phyloP scores from a whole-genome alignment of 2,888 invertebrate species.

The Diachrysia chrysitis region DNA sequence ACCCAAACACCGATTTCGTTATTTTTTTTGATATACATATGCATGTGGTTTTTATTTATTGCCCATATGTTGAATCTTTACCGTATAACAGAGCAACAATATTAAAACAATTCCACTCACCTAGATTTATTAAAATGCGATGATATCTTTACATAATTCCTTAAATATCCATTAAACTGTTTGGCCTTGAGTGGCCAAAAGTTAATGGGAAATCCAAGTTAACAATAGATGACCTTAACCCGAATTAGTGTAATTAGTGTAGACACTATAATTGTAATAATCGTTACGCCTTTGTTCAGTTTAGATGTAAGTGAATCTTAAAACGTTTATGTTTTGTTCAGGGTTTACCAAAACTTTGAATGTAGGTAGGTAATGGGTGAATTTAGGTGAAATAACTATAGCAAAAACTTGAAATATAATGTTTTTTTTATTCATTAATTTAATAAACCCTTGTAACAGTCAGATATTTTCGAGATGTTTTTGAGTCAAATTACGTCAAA shows the following conservation, averaged over 20 bases:
- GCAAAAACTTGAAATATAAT: no score
- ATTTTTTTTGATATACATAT: no score
- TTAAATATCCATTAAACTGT: conserved; percentile 64
- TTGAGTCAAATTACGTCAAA: no score
- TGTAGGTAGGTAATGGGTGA: no score
- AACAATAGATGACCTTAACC: conserved; percentile 72
- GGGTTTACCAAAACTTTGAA: background rate
- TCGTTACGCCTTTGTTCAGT: conserved; percentile 19
- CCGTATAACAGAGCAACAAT: no score
- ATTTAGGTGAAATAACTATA: no score
- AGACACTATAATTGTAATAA: conserved; percentile 44
- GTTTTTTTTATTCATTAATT: no score
- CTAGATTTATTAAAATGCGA: conserved; percentile 13
- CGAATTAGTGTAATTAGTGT: conserved; percentile 62
- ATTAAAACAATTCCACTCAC: background rate
- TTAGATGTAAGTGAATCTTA: background rate
- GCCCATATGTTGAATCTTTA: no score
- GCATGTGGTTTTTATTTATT: no score
- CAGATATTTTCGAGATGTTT: no score
- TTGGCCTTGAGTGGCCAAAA: conserved; percentile 63
- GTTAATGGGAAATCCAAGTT: conserved; percentile 65
- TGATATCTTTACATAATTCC: conserved; percentile 55
- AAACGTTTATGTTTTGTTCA: background rate
- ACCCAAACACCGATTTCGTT: no score
- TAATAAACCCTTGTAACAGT: no score